A percentile compares a stretch with the other conserved stretches of the same genome.
Conservation (phyloP, 2,797 vertebrate genomes). For the Trichosurus vulpecula region DNA sequence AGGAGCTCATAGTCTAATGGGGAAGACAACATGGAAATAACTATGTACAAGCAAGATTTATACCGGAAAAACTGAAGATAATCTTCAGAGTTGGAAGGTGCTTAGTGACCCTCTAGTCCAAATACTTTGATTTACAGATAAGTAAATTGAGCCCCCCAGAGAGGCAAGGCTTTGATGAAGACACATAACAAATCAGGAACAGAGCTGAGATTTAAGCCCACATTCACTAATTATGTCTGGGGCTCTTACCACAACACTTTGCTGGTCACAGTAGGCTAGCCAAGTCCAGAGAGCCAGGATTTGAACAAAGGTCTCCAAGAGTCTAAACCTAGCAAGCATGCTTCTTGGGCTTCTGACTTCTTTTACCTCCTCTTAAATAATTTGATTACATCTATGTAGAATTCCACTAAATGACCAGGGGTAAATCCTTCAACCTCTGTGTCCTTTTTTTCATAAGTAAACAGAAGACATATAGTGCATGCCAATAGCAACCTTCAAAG, state of each 20-base stretch:
- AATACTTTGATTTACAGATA: not conserved
- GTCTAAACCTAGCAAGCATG: not conserved
- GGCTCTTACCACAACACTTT: not conserved
- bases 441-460: too few relatives aligned
- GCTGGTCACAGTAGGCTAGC: not conserved
- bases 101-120: not conserved
- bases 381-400: not conserved
- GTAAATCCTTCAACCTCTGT: not conserved
- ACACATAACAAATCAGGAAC: not conserved
- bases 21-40: not conserved
- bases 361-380: not conserved
- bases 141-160: not conserved
- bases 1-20: not conserved
- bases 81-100: not conserved
- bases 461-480: not conserved
- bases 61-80: not conserved
- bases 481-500: not conserved
- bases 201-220: not conserved
- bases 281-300: not conserved
- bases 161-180: not conserved
- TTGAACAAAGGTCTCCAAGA: not conserved
- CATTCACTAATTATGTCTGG: not conserved
- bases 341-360: not conserved
- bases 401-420: not conserved
- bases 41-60: not conserved